These are phyloP conservation scores for Drosophila serrata DNA, from an alignment of 1,140 invertebrate species.

Conservation along the genomic window DNA sequence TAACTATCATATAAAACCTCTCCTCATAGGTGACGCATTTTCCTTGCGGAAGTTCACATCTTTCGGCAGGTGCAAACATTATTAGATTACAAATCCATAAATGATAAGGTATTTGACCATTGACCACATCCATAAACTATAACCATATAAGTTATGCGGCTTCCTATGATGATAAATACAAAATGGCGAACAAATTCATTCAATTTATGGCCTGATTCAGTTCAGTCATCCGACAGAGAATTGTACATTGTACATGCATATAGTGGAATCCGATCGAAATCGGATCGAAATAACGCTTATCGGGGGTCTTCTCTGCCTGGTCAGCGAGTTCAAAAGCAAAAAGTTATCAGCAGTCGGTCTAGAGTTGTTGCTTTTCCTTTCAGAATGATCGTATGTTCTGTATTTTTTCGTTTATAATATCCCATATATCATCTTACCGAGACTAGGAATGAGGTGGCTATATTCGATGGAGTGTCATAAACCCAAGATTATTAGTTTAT, in stretches of 20 bases:
- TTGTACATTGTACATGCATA: slow-evolving; percentile 24
- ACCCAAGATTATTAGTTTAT: slow-evolving; percentile 16
- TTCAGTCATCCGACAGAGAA: slow-evolving; percentile 6
- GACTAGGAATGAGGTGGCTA: slow-evolving; percentile 18
- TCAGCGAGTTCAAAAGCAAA: slow-evolving; percentile 70
- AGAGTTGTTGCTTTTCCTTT: slow-evolving; percentile 13
- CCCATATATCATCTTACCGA: slow-evolving; percentile 31
- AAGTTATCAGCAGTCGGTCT: slow-evolving; percentile 36
- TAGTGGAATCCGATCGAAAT: slow-evolving; percentile 30
- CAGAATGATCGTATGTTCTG: slow-evolving; percentile 23
- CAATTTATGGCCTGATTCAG: slow-evolving; percentile 24
- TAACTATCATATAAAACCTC: slow-evolving; percentile 86
- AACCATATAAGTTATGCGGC: slow-evolving; percentile 39
- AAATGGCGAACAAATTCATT: slow-evolving; percentile 31
- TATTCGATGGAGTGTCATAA: not conserved
- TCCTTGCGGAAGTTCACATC: slow-evolving; percentile 91
- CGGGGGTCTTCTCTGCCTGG: slow-evolving; percentile 44
- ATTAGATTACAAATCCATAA: slow-evolving; percentile 26
- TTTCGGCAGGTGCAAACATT: slow-evolving; percentile 65
- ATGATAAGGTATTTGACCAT: slow-evolving; percentile 35
- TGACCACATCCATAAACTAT: slow-evolving; percentile 31
- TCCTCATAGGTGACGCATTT: slow-evolving; percentile 87
- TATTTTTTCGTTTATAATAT: slow-evolving; percentile 32
- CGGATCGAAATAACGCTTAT: slow-evolving; percentile 53
- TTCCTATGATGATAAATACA: slow-evolving; percentile 44